Base-by-base conservation (phyloP, 2,888 invertebrate genomes). In the Chouioia cunea region DNA sequence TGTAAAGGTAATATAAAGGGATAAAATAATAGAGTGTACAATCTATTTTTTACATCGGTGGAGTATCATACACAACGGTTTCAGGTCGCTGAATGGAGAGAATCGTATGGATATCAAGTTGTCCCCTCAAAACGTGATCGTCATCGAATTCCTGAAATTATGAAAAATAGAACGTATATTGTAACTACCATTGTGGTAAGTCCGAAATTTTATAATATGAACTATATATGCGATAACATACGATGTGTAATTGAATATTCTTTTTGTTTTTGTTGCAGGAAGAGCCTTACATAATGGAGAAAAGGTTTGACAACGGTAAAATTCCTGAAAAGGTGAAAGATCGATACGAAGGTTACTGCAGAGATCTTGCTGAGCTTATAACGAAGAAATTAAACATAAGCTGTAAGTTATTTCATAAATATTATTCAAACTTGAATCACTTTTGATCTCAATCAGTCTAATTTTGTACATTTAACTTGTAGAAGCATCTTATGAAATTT, bases 301-400 rank as follows among this genome's bases (percentile, higher is more conserved):
- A 91, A 79, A 89, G 89, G 71, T 88, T 91, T 2, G 92, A 91
- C 70, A 88, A 89, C 10, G 90, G 92, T 79, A 88, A 88, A 63
- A 84, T 91, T 50, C 87, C 87, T 53, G 94, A 93, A 65, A 79
- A 62, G 20, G 57, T 71, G 65, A 94, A 95, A 81, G 93, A 95
- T 74, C 89, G 91, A 54, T 94, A 91, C 81, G 93, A 95, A 81
- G 97, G 98, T 62, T 97, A 96, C 84, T 96, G 96, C 86, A 95
- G 97, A 82, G 97, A 97, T 83, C 88, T 97, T 48, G 93, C 95
- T 2, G 93, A 95, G 79, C 88, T 94, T 74, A 91, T 97, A 73
- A 89, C 95, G 0, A 91, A 91, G 78, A 91, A 90, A 81, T 89
- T 96, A 73, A 93, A 92, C 69, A 95, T 96, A 76, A 93, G 93